phyloP scores from a whole-genome alignment of 2,888 invertebrate species.

The Tachina fera region DNA sequence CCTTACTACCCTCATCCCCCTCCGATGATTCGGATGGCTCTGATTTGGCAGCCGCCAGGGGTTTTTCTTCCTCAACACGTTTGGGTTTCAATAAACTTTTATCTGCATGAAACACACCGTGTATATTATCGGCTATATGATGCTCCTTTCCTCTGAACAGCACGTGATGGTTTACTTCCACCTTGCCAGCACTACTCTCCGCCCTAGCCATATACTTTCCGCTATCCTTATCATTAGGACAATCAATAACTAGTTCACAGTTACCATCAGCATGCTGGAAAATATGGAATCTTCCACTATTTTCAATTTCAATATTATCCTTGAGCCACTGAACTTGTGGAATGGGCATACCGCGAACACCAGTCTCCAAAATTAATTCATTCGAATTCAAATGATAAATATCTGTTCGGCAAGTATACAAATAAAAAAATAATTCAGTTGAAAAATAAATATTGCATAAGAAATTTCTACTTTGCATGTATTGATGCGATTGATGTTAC shows the following conservation, averaged over 20 bases:
- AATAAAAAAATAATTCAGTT: neutral
- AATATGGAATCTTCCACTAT: conserved; percentile 86
- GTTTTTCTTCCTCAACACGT: conserved; percentile 73
- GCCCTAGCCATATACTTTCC: conserved; percentile 91
- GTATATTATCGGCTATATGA: conserved; percentile 83
- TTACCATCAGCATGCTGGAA: conserved; percentile 89
- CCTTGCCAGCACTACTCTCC: conserved; percentile 88
- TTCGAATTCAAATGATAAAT: conserved; percentile 88
- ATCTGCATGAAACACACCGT: conserved; percentile 83
- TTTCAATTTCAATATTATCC: conserved; percentile 86
- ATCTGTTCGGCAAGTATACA: conserved; percentile 83
- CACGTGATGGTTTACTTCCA: conserved; percentile 89
- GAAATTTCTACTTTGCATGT: conserved; percentile 13
- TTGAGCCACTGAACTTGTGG: conserved; percentile 91
- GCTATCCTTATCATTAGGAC: conserved; percentile 87
- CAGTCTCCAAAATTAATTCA: conserved; percentile 90
- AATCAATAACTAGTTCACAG: conserved; percentile 87
- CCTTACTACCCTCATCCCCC: conserved; percentile 73
- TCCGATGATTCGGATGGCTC: conserved; percentile 73
- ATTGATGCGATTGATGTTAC: conserved; percentile 42
- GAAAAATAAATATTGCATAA: conserved; percentile 58
- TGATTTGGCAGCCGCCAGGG: conserved; percentile 53
- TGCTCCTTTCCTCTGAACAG: conserved; percentile 86
- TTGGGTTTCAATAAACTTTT: conserved; percentile 79
- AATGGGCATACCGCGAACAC: conserved; percentile 88